Percentiles rank a stretch among this genome's conserved stretches.
Conservation (phyloP, 2,113 vertebrate species). For the Rhinolophus sinicus region DNA sequence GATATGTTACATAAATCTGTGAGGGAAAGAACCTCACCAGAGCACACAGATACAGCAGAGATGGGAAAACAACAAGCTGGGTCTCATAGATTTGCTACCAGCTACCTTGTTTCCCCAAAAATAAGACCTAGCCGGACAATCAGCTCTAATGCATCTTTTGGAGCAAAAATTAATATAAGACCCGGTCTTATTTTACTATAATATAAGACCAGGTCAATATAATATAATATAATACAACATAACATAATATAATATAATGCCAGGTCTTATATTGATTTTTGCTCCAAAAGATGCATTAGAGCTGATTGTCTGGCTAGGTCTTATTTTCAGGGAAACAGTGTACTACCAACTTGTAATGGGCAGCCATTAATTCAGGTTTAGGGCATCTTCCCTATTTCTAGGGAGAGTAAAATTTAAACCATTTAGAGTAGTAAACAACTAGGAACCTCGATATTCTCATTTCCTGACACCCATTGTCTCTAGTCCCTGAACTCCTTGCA, state of each 20-base stretch:
- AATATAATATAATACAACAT: too few species aligned
- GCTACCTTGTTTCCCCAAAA: background rate
- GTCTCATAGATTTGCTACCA: background rate
- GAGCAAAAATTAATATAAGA: too few species aligned
- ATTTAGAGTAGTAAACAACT: background rate
- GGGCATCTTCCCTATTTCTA: background rate
- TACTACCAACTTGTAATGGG: background rate
- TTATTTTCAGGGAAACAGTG: too few species aligned
- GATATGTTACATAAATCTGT: constrained; percentile 45
- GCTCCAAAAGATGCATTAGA: too few species aligned
- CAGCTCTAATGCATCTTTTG: too few species aligned
- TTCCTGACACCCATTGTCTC: background rate
- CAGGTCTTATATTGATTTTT: too few species aligned
- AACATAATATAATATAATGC: too few species aligned
- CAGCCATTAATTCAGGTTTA: background rate
- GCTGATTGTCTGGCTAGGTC: too few species aligned
- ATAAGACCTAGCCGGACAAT: too few species aligned
- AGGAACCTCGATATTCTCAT: background rate
- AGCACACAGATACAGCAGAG: background rate
- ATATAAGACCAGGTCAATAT: too few species aligned
- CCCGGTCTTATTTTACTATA: too few species aligned
- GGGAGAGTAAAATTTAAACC: background rate
- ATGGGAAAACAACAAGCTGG: background rate
- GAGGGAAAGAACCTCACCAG: constrained; percentile 12
- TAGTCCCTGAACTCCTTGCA: background rate